Base-by-base conservation (phyloP, 2,888 invertebrate genomes). In the Protophormia terraenovae region DNA sequence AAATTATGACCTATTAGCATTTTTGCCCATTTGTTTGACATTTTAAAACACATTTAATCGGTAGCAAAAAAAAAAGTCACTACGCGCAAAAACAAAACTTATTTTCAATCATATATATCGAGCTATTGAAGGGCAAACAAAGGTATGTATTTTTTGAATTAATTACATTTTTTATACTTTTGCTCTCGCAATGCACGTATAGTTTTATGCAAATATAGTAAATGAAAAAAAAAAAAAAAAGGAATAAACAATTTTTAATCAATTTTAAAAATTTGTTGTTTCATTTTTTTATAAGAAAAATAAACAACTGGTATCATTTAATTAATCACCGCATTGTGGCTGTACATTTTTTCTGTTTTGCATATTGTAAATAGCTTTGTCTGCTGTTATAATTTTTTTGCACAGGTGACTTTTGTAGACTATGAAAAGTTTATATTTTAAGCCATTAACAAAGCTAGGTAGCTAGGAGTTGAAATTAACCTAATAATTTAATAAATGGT, bases 291-390 rank as follows among this genome's bases (percentile, higher is more conserved):
- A 38, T 38, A 53, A 19, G 1, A 5, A 12, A 75, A 38, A 50
- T 24, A 53, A 75, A 35, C 27, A 73, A 73, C n/a, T 71, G 7
- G 8, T 75, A 38, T 64, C 16, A 14, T 75, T 64, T 29, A 50
- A 50, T 64, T 75, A 53, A 75, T 75, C 12, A 50, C 53, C 27
- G 47, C 73, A 62, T 19, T 64, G 35, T 62, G 32, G 50, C 27
- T n/a, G 50, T 19, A 35, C 22, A 47, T 62, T 62, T 62, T 32
- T 12, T 35, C 1, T 55, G 24, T 55, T 27, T 27, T 4, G 1
- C 1, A 6, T 0, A 55, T 14, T 24, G 53, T 55, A 14, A 55
- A 55, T 14, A 14, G 27, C 19, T 16, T 19, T 19, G 27, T 16
- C 10, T 1, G 14, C 4, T 24, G 8, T 12, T 6, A 6, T 27